Percentiles rank a stretch among this genome's conserved stretches.
phyloP scores from a whole-genome alignment of 2,113 vertebrate species.

The Microtus richardsoni region DNA sequence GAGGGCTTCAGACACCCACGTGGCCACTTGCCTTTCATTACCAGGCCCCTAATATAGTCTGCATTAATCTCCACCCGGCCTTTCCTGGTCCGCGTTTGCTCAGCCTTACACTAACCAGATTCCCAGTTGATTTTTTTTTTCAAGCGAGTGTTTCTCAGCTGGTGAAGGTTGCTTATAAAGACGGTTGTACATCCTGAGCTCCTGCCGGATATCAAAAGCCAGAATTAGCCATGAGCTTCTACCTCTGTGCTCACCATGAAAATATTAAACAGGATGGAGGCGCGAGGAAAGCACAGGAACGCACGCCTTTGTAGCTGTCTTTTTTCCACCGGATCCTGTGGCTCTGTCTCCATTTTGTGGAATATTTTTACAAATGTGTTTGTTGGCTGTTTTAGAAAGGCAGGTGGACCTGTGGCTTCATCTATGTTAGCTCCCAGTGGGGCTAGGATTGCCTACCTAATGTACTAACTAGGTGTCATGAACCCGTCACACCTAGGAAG shows the following conservation, averaged over 20 bases:
- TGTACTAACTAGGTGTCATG: conserved; percentile 62
- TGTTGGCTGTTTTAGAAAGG: conserved; percentile 70
- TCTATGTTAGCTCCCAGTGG: conserved; percentile 55
- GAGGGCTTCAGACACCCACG: conserved; percentile 21
- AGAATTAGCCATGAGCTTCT: conserved; percentile 75
- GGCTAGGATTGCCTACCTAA: conserved; percentile 51
- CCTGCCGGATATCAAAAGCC: conserved; percentile 67
- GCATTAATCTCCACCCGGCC: conserved; percentile 28
- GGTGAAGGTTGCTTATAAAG: conserved; percentile 70
- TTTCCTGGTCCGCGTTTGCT: conserved; percentile 36
- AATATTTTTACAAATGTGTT: conserved; percentile 79
- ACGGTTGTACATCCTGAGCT: conserved; percentile 61
- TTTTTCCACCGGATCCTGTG: conserved; percentile 62
- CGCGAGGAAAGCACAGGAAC: conserved; percentile 45
- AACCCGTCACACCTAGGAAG: conserved; percentile 24
- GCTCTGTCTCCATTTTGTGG: conserved; percentile 65
- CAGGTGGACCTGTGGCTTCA: conserved; percentile 62
- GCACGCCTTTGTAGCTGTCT: conserved; percentile 73
- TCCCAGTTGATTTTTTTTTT: conserved; percentile 72
- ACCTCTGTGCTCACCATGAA: conserved; percentile 76
- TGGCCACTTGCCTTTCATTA: conserved; percentile 9
- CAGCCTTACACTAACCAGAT: conserved; percentile 45
- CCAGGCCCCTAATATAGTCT: conserved; percentile 8
- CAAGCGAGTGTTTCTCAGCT: conserved; percentile 33
- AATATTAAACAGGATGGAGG: conserved; percentile 72